Evolutionary conservation across 2,113 vertebrate genomes (phyloP).

Genomic region (Galeopterus variegatus): DNA sequence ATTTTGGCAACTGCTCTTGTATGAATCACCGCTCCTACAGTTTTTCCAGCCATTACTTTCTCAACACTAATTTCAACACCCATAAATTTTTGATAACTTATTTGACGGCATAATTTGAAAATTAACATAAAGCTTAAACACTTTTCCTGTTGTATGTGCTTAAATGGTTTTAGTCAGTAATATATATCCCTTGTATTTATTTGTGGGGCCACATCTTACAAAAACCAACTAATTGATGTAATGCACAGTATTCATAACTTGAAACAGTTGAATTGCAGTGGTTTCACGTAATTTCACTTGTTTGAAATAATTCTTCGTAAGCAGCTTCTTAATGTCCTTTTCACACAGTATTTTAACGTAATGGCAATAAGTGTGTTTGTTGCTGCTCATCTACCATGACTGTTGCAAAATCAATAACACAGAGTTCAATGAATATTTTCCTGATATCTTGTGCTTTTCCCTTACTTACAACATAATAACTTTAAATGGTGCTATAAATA

Average conservation of each 20-base stretch:
- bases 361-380: neutral
- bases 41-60: conserved; percentile 32
- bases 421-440: neutral
- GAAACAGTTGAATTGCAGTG: conserved; percentile 51
- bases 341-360: neutral
- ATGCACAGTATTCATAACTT: neutral
- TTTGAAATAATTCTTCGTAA: conserved; percentile 40
- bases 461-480: neutral
- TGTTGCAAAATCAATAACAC: conserved; percentile 18
- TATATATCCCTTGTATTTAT: neutral
- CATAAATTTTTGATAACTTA: conserved; percentile 52
- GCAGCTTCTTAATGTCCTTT: conserved; percentile 17
- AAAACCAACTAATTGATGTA: neutral
- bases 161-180: neutral
- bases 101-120: conserved; percentile 25
- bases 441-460: neutral
- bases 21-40: neutral
- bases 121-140: conserved; percentile 34
- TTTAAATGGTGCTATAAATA: conserved; percentile 33
- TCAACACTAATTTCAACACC: conserved; percentile 33
- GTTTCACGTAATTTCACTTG: neutral
- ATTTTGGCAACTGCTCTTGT: conserved; percentile 5
- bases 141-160: neutral
- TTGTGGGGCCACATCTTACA: neutral
- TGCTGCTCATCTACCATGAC: neutral